Conservation (phyloP, 1,140 invertebrate species). For the Paracyclopina nana region DNA sequence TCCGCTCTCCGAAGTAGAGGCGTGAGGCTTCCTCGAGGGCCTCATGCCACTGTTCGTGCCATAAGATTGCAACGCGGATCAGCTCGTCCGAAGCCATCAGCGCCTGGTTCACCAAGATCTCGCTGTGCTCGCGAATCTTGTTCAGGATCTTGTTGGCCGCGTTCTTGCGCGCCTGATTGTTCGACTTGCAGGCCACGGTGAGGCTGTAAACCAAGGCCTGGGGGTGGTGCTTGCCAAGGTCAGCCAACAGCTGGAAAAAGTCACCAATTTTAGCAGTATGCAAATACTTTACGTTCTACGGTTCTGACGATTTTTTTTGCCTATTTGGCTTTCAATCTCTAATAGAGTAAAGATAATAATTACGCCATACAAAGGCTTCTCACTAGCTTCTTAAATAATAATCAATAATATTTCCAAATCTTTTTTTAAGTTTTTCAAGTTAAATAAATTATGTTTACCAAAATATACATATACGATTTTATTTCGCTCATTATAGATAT, state of each 20-base stretch:
- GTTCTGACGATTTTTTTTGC: no score
- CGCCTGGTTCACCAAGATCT: slow-evolving; percentile 75
- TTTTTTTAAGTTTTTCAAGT: no score
- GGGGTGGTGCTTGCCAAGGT: slow-evolving; percentile 61
- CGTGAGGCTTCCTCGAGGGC: slow-evolving; percentile 90
- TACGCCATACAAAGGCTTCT: no score
- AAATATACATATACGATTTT: no score
- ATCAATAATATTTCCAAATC: no score
- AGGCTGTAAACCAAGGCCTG: slow-evolving; percentile 86
- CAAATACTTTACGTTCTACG: no score
- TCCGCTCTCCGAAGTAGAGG: slow-evolving; percentile 86
- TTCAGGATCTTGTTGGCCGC: slow-evolving; percentile 90
- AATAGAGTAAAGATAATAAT: no score
- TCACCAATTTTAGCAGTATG: no score
- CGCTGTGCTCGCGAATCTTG: slow-evolving; percentile 83
- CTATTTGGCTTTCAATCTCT: no score
- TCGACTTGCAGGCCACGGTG: slow-evolving; percentile 90
- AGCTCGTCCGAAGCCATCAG: slow-evolving; percentile 83
- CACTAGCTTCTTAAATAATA: no score
- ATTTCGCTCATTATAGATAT: no score
- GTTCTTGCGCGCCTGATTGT: slow-evolving; percentile 51
- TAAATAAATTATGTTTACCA: no score
- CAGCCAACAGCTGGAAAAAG: slow-evolving; percentile 76
- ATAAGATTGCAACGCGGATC: slow-evolving; percentile 91
- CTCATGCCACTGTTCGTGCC: slow-evolving; percentile 99